Base-by-base conservation (phyloP, 2,113 vertebrate species). In the Motacilla alba region DNA sequence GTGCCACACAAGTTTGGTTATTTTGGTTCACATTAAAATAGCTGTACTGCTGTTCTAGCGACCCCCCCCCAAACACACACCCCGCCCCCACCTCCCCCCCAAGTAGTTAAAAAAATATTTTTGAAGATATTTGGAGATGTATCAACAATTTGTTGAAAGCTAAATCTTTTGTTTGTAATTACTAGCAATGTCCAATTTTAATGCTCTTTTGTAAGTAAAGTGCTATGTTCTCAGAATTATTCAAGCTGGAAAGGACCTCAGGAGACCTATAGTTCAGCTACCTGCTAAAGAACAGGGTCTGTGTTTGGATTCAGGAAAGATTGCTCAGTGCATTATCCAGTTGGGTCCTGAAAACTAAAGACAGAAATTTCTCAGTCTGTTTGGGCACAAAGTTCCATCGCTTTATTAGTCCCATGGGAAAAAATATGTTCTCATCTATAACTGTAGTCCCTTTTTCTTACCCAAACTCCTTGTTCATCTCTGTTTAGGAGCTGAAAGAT, bases 351-450 rank as follows among this genome's bases (percentile, higher is more conserved):
- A 72, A 77, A 89, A 67, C 14, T 41, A 77, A 55, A 13, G 7
- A 52, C 19, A 86, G 28, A 81, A 72, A 70, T 43, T 41, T 70
- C 24, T 41, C 27, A 39, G 10, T 55, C 11, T 83, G 5, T 33
- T 50, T 30, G 26, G 46, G 13, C 35, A 76, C 2, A 0, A 2
- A 13, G 0, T 66, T 56, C 8, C 5, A 47, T 21, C 4, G 1
- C 7, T 62, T 72, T 47, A 37, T 79, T 58, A 55, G 28, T 19
- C 5, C 21, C 24, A 35, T 3, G 5, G 11, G 14, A 28, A 43
- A 68, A 74, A 79, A 55, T 39, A 15, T 11, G 6, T 44, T 35
- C 19, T 43, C 31, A 43, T 21, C 3, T 64, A 14, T 27, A 47
- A 20, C 7, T 83, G 6, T 28, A 74, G 12, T 13, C 16, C 69